phyloP scores from a whole-genome alignment of 2,888 invertebrate genomes.

The Meiosimyza platycephala region DNA sequence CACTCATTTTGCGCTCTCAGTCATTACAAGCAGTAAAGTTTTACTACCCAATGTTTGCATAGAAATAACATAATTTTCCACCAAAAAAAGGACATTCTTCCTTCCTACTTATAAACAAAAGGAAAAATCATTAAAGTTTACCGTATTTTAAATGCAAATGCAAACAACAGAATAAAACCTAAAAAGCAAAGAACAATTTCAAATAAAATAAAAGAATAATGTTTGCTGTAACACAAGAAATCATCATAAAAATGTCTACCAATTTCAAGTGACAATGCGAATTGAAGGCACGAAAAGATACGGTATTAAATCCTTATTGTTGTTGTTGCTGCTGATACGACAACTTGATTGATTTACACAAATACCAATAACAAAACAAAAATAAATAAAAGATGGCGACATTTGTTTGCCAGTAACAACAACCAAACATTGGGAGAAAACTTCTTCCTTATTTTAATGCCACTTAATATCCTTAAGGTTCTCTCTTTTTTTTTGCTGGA shows the following conservation, averaged over 20 bases:
- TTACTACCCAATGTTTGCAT: conserved; percentile 4
- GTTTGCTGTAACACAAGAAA: neutral
- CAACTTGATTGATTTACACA: conserved; percentile 24
- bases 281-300: neutral
- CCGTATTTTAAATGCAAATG: neutral
- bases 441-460: neutral
- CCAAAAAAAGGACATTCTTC: conserved; percentile 15
- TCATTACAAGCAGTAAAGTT: neutral
- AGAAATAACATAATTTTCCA: conserved; percentile 11
- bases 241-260: conserved; percentile 22
- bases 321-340: neutral
- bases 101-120: conserved; percentile 16
- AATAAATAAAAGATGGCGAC: conserved; percentile 19
- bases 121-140: conserved; percentile 13
- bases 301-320: neutral
- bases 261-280: conserved; percentile 16
- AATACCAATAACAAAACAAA: neutral
- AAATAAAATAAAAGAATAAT: neutral
- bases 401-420: neutral
- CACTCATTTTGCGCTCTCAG: neutral
- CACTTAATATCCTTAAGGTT: neutral
- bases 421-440: too few relatives aligned
- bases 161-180: neutral
- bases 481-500: neutral
- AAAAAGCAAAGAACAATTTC: neutral